Conservation (phyloP, 1,140 invertebrate species). For the Bradynema listronoti region DNA sequence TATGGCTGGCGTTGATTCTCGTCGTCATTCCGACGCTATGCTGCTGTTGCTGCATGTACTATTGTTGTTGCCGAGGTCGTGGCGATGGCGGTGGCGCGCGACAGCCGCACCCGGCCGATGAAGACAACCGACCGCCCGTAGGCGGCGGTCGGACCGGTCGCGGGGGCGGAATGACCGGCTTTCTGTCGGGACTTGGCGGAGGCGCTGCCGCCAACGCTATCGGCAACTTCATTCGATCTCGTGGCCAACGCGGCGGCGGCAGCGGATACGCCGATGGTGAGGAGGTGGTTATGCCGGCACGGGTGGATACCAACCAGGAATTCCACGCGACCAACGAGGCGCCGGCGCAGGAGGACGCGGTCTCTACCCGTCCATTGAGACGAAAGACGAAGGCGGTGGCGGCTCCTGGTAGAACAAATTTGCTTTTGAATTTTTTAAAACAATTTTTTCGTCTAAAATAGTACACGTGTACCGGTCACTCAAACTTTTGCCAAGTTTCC, state of each 20-base stretch:
- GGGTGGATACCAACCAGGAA: not conserved
- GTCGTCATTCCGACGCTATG: conserved; percentile 36
- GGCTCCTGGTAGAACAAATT: no score
- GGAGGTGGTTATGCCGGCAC: not conserved
- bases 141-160: conserved; percentile 1
- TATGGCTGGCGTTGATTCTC: conserved; percentile 28
- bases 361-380: conserved; percentile 14
- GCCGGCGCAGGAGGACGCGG: conserved; percentile 1
- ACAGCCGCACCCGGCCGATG: not conserved
- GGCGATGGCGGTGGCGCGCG: conserved; percentile 1
- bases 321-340: conserved; percentile 9
- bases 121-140: not conserved
- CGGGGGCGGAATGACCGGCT: conserved; percentile 4
- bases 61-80: conserved; percentile 37
- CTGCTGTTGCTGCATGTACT: conserved; percentile 45
- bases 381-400: conserved; percentile 20
- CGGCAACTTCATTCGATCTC: not conserved
- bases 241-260: not conserved
- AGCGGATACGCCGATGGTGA: no score
- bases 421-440: no score
- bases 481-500: no score
- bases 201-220: conserved; percentile 13
- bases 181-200: conserved; percentile 9
- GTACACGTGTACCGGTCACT: no score
- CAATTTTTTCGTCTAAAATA: no score